These are phyloP conservation scores for Galerucella pusilla DNA, from an alignment of 2,888 invertebrate genomes.

Conservation along the genomic window DNA sequence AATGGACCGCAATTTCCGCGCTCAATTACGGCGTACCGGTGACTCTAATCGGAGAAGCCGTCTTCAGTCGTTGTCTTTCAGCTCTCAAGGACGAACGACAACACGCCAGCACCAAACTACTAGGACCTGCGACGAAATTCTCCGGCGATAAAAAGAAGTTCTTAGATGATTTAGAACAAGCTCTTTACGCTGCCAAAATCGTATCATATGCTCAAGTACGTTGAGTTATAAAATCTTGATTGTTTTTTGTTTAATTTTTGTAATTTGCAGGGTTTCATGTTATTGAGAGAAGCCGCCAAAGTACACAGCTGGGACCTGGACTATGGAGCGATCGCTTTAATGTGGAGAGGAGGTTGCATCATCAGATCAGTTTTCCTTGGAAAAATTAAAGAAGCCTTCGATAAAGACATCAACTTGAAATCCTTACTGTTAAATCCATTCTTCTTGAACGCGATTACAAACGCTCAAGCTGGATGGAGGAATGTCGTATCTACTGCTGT, in stretches of 20 bases:
- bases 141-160: slow-evolving; percentile 82
- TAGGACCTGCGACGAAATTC: slow-evolving; percentile 75
- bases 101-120: slow-evolving; percentile 80
- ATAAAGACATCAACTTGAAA: slow-evolving; percentile 84
- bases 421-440: slow-evolving; percentile 94
- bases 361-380: slow-evolving; percentile 92
- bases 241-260: slow-evolving; percentile 2
- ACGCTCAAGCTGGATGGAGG: slow-evolving; percentile 87
- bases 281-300: slow-evolving; percentile 91
- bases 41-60: slow-evolving; percentile 98
- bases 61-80: slow-evolving; percentile 95
- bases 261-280: slow-evolving; percentile 82
- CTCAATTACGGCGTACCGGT: slow-evolving; percentile 97
- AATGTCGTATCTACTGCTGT: slow-evolving; percentile 79
- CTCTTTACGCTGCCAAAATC: slow-evolving; percentile 97
- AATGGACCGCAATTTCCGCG: slow-evolving; percentile 98
- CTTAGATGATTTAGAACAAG: slow-evolving; percentile 84
- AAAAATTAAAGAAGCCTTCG: slow-evolving; percentile 93
- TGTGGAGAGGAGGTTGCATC: slow-evolving; percentile 99
- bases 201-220: slow-evolving; percentile 92
- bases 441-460: slow-evolving; percentile 86
- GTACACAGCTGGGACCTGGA: slow-evolving; percentile 94
- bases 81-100: slow-evolving; percentile 90
- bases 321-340: slow-evolving; percentile 96
- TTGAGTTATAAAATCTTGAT: background rate